Evolutionary conservation across 2,113 vertebrate genomes (phyloP), one percentile per base, ranked within the genome.

Genomic region (Grammomys surdaster): DNA sequence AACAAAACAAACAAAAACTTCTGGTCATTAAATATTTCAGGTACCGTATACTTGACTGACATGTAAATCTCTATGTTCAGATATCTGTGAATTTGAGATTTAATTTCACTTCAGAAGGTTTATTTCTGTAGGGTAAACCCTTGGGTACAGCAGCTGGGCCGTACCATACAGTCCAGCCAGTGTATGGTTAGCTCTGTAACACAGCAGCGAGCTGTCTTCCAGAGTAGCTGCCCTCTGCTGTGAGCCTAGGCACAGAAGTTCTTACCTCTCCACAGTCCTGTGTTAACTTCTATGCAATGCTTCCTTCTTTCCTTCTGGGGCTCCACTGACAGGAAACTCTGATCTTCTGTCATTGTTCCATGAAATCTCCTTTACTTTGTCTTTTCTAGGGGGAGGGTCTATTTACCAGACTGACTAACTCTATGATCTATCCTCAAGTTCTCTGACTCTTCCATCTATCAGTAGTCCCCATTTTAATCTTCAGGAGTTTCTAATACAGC

Each of bases 371-470:
- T 36, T 36, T 54, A 24, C 13, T 31, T 78, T 80, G 7, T 54
- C 28, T 77, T 31, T 77, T 54, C 14, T 46, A 12, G 24, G 43
- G 16, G 7, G 16, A 48, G 26, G 0, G 8, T 85, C 72, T 85
- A 7, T 46, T 87, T 90, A 65, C 87, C 11, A 82, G 14, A 72
- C 2, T 92, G 40, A 56, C 76, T 70, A 76, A 85, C 88, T 82
- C 90, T 94, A 28, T 58, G 13, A 65, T 58, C 58, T 77, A 3
- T 58, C 54, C 24, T 76, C 88, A 82, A 86, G 36, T 94, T 94
- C 40, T 91, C 48, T 67, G 43, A 92, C 46, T 88, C 82, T 86
- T 69, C 43, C 22, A 40, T 87, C 58, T 90, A 72, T 76, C 31
- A n/a, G 40, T 40, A 40, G 60, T 94, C 12, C 36, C 84, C 31